phyloP scores from a whole-genome alignment of 2,888 invertebrate genomes.

The Gnatocerus cornutus region DNA sequence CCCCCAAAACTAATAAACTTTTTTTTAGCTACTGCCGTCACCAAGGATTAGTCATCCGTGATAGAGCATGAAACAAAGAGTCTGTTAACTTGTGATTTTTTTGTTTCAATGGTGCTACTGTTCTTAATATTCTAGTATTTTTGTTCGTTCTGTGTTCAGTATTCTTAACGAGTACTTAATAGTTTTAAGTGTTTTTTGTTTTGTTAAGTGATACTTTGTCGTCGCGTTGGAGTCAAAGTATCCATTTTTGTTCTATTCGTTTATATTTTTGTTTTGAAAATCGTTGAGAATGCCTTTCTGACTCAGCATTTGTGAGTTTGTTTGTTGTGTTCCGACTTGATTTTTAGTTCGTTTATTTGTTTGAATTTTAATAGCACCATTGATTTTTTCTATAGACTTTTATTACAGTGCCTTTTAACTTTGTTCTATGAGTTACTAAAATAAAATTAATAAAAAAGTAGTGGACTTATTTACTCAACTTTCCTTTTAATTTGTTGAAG shows the following conservation, averaged over 20 bases:
- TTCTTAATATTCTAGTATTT: not conserved
- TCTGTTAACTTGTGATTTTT: constrained; percentile 15
- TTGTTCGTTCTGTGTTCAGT: not conserved
- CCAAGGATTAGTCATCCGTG: not conserved
- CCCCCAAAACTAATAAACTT: not conserved
- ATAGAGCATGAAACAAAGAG: not conserved
- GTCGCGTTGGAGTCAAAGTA: too few relatives aligned
- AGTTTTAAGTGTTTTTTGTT: constrained; percentile 5
- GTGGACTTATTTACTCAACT: too few relatives aligned
- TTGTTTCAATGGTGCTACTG: not conserved
- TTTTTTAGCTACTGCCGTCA: not conserved
- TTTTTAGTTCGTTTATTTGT: not conserved
- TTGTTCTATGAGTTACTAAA: constrained; percentile 16
- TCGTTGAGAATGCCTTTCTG: too few relatives aligned
- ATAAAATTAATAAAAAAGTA: not conserved
- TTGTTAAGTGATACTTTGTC: not conserved
- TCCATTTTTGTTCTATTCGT: too few relatives aligned
- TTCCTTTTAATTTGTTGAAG: too few relatives aligned
- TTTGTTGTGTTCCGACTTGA: not conserved
- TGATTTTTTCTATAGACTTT: constrained; percentile 10
- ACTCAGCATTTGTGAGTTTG: not conserved
- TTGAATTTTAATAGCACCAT: constrained; percentile 6
- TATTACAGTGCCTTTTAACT: constrained; percentile 17
- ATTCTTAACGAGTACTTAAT: not conserved
- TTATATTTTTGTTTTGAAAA: too few relatives aligned